Percentiles rank a stretch among this genome's conserved stretches.
Evolutionary conservation across 2,888 invertebrate genomes (phyloP).

Genomic region (Cataglyphis altisquamis): DNA sequence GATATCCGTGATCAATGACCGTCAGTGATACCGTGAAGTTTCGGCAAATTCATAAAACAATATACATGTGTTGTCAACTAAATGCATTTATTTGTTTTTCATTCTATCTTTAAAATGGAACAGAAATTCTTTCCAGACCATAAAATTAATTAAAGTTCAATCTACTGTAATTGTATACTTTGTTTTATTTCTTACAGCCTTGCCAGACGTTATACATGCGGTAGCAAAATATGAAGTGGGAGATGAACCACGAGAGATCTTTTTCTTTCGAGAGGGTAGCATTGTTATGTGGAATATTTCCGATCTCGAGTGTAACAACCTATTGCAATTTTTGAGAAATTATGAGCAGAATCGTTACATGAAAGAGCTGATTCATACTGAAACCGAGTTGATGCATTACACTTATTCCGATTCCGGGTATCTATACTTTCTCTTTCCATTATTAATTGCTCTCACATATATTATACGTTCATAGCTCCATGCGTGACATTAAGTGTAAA

Average conservation of each 20-base stretch:
- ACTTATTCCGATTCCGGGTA: slow-evolving; percentile 88
- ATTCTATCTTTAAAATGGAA: slow-evolving; percentile 1
- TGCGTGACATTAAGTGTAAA: not conserved
- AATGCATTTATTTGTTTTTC: slow-evolving; percentile 25
- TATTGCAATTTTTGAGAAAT: slow-evolving; percentile 91
- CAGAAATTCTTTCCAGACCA: not conserved
- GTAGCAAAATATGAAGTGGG: slow-evolving; percentile 94
- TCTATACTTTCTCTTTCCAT: slow-evolving; percentile 5
- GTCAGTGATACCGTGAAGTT: not conserved
- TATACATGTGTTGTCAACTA: not conserved
- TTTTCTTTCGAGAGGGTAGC: slow-evolving; percentile 96
- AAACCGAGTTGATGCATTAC: slow-evolving; percentile 95
- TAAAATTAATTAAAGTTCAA: slow-evolving; percentile 15
- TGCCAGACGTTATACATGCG: slow-evolving; percentile 93
- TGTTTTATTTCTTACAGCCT: slow-evolving; percentile 82
- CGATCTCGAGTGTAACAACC: slow-evolving; percentile 92
- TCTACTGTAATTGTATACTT: slow-evolving; percentile 6
- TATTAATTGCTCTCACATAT: not conserved
- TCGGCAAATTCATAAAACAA: not conserved
- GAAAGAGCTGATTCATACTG: slow-evolving; percentile 90
- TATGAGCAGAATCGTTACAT: slow-evolving; percentile 92
- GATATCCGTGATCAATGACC: not conserved
- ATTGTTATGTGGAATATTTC: slow-evolving; percentile 97
- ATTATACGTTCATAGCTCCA: not conserved
- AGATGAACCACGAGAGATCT: slow-evolving; percentile 93